phyloP scores from a whole-genome alignment of 2,113 vertebrate genomes.

The Nibea coibor region DNA sequence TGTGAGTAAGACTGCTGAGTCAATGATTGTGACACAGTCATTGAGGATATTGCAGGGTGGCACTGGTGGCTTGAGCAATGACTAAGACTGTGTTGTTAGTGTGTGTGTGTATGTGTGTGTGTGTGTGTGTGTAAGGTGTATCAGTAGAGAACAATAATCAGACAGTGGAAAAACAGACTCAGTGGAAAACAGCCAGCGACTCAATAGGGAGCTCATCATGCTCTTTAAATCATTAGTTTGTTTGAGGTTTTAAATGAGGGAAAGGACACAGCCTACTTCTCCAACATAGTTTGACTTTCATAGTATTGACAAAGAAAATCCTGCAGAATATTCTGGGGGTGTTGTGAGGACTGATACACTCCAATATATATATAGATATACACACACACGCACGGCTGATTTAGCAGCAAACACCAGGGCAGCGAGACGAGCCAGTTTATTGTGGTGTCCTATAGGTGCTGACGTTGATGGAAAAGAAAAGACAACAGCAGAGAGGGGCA shows the following conservation, averaged over 20 bases:
- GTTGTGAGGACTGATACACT: background rate
- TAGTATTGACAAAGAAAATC: background rate
- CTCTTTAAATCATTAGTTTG: conserved; percentile 16
- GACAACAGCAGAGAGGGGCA: conserved; percentile 6
- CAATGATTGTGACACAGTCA: background rate
- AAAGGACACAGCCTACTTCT: background rate
- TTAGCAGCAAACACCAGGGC: background rate
- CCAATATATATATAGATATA: no score
- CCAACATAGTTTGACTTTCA: background rate
- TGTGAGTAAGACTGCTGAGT: background rate
- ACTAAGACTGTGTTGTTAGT: background rate
- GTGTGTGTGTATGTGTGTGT: background rate
- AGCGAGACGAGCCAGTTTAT: background rate
- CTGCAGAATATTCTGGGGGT: no score
- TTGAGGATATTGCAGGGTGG: background rate
- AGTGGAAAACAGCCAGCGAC: conserved; percentile 5
- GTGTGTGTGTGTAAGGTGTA: background rate
- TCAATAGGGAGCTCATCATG: conserved; percentile 1
- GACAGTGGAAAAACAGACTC: conserved; percentile 28
- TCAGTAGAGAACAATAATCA: background rate
- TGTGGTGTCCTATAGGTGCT: conserved; percentile 12
- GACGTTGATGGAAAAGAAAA: conserved; percentile 42
- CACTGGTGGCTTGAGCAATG: background rate
- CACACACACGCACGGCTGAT: background rate
- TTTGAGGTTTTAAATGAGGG: conserved; percentile 1